These are phyloP conservation scores for Papilio dardanus DNA, from an alignment of 1,140 invertebrate species.

Conservation along the genomic window DNA sequence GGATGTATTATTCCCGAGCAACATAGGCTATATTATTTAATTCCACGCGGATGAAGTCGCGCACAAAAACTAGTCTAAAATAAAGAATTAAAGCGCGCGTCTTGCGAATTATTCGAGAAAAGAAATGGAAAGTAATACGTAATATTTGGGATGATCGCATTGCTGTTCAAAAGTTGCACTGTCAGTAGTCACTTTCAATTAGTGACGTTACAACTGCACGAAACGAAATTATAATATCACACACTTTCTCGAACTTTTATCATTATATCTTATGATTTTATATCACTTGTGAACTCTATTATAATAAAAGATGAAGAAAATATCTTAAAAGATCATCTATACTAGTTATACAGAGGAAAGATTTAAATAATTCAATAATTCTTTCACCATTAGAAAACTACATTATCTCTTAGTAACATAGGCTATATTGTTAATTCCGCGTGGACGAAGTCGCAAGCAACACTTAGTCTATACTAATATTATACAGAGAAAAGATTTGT, in stretches of 20 bases:
- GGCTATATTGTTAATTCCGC: too few species aligned
- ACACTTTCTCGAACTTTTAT: slow-evolving; percentile 22
- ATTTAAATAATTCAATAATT: too few species aligned
- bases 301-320: background rate
- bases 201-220: slow-evolving; percentile 21
- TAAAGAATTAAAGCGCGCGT: background rate
- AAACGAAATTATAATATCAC: slow-evolving; percentile 22
- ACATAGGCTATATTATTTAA: background rate
- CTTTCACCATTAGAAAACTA: too few species aligned
- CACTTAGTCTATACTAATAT: too few species aligned
- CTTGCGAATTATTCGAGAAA: background rate
- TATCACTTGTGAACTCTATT: background rate
- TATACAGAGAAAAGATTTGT: too few species aligned
- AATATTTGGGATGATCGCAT: slow-evolving; percentile 26
- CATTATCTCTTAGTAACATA: too few species aligned
- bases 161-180: slow-evolving; percentile 31
- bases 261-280: background rate
- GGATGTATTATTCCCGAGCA: too few species aligned
- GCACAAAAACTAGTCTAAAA: background rate
- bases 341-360: too few species aligned
- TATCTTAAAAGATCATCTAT: too few species aligned
- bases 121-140: slow-evolving; percentile 24
- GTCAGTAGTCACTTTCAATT: slow-evolving; percentile 34
- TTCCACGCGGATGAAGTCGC: background rate
- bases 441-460: too few species aligned